A percentile compares a stretch with the other conserved stretches of the same genome.
Evolutionary conservation across 2,888 invertebrate species (phyloP).

Genomic region (Fragum sueziense): DNA sequence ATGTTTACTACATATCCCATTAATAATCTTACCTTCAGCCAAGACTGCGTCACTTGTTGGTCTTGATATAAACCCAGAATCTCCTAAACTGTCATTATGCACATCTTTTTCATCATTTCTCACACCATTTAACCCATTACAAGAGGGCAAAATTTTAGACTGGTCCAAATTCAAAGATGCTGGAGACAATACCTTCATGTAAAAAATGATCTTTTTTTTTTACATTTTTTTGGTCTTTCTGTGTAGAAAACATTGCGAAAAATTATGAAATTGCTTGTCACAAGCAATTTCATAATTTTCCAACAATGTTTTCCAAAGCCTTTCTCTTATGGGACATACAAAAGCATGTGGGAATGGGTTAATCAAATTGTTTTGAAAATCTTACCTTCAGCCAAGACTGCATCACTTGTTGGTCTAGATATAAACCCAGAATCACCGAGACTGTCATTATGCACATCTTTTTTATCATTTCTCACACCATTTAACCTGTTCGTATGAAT

Average conservation of each 20-base stretch:
- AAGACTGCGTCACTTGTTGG: constrained; percentile 73
- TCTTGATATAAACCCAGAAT: constrained; percentile 71
- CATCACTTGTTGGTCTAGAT: constrained; percentile 74
- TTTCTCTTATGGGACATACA: too few species aligned
- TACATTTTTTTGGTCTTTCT: too few species aligned
- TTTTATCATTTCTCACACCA: constrained; percentile 47
- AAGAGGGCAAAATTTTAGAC: too few species aligned
- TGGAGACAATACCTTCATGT: too few species aligned
- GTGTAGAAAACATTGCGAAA: too few species aligned
- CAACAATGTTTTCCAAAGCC: too few species aligned
- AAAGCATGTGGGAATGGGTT: too few species aligned
- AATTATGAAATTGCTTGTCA: too few species aligned
- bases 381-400: constrained; percentile 67
- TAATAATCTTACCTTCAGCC: constrained; percentile 67
- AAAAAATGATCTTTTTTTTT: too few species aligned
- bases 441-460: constrained; percentile 57
- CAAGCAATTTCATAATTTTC: too few species aligned
- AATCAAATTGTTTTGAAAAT: neutral
- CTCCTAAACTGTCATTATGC: constrained; percentile 62
- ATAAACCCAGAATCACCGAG: constrained; percentile 70
- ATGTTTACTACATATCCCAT: too few species aligned
- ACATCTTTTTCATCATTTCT: constrained; percentile 52
- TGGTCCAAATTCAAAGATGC: too few species aligned
- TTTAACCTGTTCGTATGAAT: constrained; percentile 42
- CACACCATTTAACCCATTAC: constrained; percentile 34